phyloP scores from a whole-genome alignment of 1,140 invertebrate genomes.

The Lepidurus couesii region DNA sequence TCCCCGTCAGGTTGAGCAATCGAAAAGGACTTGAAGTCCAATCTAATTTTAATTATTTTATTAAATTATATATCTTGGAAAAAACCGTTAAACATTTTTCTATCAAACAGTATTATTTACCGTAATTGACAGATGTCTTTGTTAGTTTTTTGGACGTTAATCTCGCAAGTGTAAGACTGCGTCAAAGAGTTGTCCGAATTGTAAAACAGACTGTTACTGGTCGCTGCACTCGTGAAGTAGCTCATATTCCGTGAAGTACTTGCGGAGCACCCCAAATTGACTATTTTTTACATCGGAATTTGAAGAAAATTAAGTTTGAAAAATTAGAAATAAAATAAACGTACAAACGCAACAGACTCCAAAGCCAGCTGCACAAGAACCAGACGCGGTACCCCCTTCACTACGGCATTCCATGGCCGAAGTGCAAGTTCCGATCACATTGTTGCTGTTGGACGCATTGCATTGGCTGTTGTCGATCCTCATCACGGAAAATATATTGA shows the following conservation, averaged over 20 bases:
- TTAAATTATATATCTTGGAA: too few relatives aligned
- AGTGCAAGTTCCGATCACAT: constrained; percentile 35
- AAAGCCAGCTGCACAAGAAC: constrained; percentile 65
- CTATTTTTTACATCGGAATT: background rate
- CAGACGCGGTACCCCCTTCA: constrained; percentile 54
- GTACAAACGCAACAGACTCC: constrained; percentile 68
- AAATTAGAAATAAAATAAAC: constrained; percentile 39
- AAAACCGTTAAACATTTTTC: too few relatives aligned
- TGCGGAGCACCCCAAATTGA: background rate
- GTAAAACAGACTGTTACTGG: constrained; percentile 46
- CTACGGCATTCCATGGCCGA: constrained; percentile 55
- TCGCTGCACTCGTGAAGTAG: constrained; percentile 54
- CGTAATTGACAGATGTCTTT: constrained; percentile 57
- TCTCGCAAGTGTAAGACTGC: constrained; percentile 51
- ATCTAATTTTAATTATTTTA: constrained; percentile 40
- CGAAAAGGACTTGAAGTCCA: constrained; percentile 68
- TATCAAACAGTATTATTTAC: background rate
- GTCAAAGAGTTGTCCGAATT: constrained; percentile 42
- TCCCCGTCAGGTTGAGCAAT: constrained; percentile 64
- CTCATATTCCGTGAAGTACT: background rate
- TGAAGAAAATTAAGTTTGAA: background rate
- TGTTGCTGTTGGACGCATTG: constrained; percentile 43
- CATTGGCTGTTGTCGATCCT: constrained; percentile 25
- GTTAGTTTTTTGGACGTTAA: constrained; percentile 56
- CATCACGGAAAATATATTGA: constrained; percentile 32